Base-by-base conservation (phyloP, 2,113 vertebrate genomes). In the Blennius ocellaris region DNA sequence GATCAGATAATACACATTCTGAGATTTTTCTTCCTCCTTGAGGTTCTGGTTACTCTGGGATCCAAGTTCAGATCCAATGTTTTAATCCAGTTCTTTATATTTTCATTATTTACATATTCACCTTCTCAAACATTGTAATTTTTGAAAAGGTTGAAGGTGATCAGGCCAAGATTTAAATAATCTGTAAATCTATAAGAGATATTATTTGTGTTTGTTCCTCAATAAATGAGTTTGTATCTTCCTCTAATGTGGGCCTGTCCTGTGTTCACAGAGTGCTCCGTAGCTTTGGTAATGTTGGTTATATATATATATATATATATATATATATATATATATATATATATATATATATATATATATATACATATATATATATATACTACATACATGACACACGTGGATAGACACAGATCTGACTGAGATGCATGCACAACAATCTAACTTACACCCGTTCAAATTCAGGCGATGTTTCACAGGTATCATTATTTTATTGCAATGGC, bases 401-500 rank as follows among this genome's bases (percentile, higher is more conserved):
- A 77, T 2, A 36, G 37, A 57, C 68, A 76, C 48, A 69, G 43
- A 77, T 49, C 17, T 21, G 36, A 75, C 47, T 49, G 73, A 68
- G 64, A 68, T 70, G 76, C 78, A 86, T 83, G 80, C 80, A 85
- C 39, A 51, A 44, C 64, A 67, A 61, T 65, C 72, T 75, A 76
- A 65, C 62, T 59, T 76, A 69, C 67, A 58, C 8, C 17, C 49
- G 38, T 11, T 63, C 15, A 64, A 44, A 68, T 58, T 43, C n/a
- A 71, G 11, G 30, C 49, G 61, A 56, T 72, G 71, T 69, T 45
- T 72, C 40, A 78, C 63, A 66, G 50, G 64, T 69, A 78, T 77
- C 55, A 53, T 52, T 72, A 60, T 67, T 66, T 90, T 91, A 91
- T 91, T 91, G 87, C 90, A 73, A 60, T 58, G 14, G 47, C 82